Base-by-base conservation (phyloP, 2,797 vertebrate species). In the Coreius guichenoti region DNA sequence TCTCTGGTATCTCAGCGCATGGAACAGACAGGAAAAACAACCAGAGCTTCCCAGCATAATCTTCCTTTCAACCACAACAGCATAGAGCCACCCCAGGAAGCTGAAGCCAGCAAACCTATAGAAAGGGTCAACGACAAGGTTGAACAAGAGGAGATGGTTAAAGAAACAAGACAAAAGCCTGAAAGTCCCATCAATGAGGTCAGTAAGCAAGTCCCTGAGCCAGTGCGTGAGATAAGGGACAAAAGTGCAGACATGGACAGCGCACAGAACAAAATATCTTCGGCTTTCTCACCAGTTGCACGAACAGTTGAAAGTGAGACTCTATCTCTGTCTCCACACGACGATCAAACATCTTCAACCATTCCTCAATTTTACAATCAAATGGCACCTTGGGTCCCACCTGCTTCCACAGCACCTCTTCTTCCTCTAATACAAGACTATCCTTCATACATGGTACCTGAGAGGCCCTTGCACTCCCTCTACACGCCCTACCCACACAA, bases 1-100 rank as follows among this genome's bases (percentile, higher is more conserved):
- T 98, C 98, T 0, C 90, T 99, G 21, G 92, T 99, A 70, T 96
- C 97, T 0, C 97, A 99, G 91, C 98, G 98, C 90, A 92, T 87
- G 4, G 96, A 97, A 33, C 96, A 96, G 0, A 68, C 91, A 0
- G 92, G 21, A 9, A 89, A 90, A 13, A 91, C 93, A 56, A 84
- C 90, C 0, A 84, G 67, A 96, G 94, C 82, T 85, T 91, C 26
- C 63, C 91, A 6, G 82, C 92, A 31, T 87, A 91, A 39, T 90
- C 93, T 73, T 93, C 91, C 92, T 3, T 19, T 86, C 17, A 68
- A 39, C 36, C 83, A 87, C n/a, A 65, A 29, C n/a, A 72, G 76
- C 21, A 26, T 56, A 21, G 85, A 81, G 65, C 36, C 54, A 23
- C 19, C 65, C 0, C 31, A 33, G 19, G 73, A 84, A 8, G 65